Evolutionary conservation across 2,888 invertebrate genomes (phyloP).

Genomic region (Trichopoda pennipes): DNA sequence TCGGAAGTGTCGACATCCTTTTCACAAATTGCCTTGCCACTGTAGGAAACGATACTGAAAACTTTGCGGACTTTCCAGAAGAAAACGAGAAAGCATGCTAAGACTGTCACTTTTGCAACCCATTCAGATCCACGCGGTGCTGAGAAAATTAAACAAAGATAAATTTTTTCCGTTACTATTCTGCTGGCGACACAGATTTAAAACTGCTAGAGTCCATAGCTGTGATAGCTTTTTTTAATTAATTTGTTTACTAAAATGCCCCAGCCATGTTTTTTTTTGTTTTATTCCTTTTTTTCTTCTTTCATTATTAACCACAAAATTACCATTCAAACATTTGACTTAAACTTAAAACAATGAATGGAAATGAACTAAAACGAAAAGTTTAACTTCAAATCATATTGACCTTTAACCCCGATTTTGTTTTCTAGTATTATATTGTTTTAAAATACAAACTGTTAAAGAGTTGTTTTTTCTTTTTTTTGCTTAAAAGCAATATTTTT

Average conservation of each 20-base stretch:
- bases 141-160: no score
- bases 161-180: no score
- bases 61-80: no score
- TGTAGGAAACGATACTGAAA: no score
- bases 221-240: slow-evolving; percentile 5
- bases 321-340: slow-evolving; percentile 31
- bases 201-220: no score
- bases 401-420: slow-evolving; percentile 65
- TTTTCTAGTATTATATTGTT: slow-evolving; percentile 50
- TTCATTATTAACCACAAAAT: slow-evolving; percentile 9
- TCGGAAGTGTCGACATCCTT: no score
- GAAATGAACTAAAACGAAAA: slow-evolving; percentile 43
- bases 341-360: slow-evolving; percentile 26
- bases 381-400: slow-evolving; percentile 62
- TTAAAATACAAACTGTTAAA: slow-evolving; percentile 49
- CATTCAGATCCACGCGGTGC: no score
- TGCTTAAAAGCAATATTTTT: neutral
- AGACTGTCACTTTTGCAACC: no score
- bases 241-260: slow-evolving; percentile 25
- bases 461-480: slow-evolving; percentile 40
- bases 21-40: no score
- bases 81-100: no score
- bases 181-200: no score
- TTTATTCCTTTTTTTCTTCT: slow-evolving; percentile 11
- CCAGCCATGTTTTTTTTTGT: no score